Base-by-base conservation (phyloP, 2,797 vertebrate genomes). In the Lemur catta region DNA sequence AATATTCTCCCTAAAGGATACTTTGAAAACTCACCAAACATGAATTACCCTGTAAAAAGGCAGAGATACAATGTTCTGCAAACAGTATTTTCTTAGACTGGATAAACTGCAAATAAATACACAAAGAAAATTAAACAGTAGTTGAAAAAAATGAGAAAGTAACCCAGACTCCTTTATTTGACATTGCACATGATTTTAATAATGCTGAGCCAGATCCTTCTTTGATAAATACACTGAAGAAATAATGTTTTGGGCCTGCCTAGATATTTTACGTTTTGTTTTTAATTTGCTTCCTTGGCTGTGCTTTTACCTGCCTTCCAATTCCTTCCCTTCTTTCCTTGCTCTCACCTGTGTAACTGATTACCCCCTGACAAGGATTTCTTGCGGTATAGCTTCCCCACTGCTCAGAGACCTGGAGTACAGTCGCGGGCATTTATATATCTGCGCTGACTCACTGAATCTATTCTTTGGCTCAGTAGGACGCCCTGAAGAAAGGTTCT, bases 21-120 rank as follows among this genome's bases (percentile, higher is more conserved):
- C 33, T 97, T 97, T 93, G 67, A 97, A 97, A 98, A 96, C 6
- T 92, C 93, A 97, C 79, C 89, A 96, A 97, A 94, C 91, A 97
- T 76, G 38, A 85, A 97, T 94, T 96, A 71, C 38, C 9, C 33
- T 80, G 2, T 85, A 94, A 74, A 74, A 97, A 72, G 46, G n/a
- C 24, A 86, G 38, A 95, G 86, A 95, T 46, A 24, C 88, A 71
- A 10, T 92, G 38, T 2, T 86, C 38, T 76, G 52, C 63, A 95
- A 94, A 97, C 92, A 87, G 41, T 84, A 79, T 75, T 93, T 46
- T 41, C 26, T 94, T 94, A 81, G 52, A 50, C 0, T 87, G 26
- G 20, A 10, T 84, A 78, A 96, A 93, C 48, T 80, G 65, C 79
- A 95, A 92, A 93, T 43, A 96, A 86, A 94, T 63, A 94, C 85